Base-by-base conservation (phyloP, 2,888 invertebrate genomes). In the Apeira syringaria region DNA sequence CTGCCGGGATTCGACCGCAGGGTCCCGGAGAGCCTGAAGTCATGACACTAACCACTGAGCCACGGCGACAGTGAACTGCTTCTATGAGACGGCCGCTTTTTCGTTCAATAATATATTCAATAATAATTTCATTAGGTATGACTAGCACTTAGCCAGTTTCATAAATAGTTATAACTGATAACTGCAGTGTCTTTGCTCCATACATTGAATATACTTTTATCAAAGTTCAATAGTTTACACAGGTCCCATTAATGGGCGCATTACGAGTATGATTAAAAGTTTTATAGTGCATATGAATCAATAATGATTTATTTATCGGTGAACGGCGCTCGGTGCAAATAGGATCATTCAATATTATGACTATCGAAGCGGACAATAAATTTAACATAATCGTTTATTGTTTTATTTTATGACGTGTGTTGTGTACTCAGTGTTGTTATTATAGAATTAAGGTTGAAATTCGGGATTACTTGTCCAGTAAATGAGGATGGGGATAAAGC, bases 211-310 rank as follows among this genome's bases (percentile, higher is more conserved):
- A 53, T 34, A 53, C 36, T 56, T 64, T 62, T 59, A 66, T 65
- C 54, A 47, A 60, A 32, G 48, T 52, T 47, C 43, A 51, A 38
- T 33, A 50, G 49, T 57, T 56, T 45, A 46, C 50, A 67, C 64
- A 57, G 58, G 64, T 56, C 42, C 42, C 32, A 17, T 27, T 44
- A 66, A 69, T 67, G 54, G 51, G 52, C 50, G 42, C 60, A 67
- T 64, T 60, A 54, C 49, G 44, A 42, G 47, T 55, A 53, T 69
- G 70, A 74, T 74, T 73, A 71, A 76, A 73, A 66, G 54, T 50
- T n/a, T 67, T 64, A 72, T 68, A 56, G 63, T 56, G 57, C 56
- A 44, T 50, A 74, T 76, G 70, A 75, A 76, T 74, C 68, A 74
- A 22, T 11, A 9, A 60, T 61, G 48, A 61, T 63, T 15, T 57